Evolutionary conservation across 2,113 vertebrate genomes (phyloP), one percentile per base, ranked within the genome.

Genomic region (Zeus faber): DNA sequence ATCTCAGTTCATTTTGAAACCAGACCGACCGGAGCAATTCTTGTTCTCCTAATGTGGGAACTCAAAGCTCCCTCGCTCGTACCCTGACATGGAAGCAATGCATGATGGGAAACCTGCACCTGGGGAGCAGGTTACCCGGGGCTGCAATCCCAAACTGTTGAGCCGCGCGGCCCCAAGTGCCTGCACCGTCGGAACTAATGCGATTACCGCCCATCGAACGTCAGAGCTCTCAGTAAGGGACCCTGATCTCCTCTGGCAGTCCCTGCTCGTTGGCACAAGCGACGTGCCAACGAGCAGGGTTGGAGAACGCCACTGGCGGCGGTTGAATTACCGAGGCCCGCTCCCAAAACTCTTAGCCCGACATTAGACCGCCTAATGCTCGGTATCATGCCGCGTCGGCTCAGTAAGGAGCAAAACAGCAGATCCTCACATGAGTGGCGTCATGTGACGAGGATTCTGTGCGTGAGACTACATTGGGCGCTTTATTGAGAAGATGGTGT

Each of bases 371-470:
- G 62, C 61, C 8, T 37, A 22, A 63, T 14, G 17, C 54, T 57
- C 7, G 33, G 43, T 64, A 2, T 81, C 77, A 77, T 55, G 64
- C 72, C 62, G 74, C 3, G 70, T 83, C 72, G 68, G 76, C 61
- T 76, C 82, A 80, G 85, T 75, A 76, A 81, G 79, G 79, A 86
- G 79, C 78, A 82, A 85, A 85, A 82, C 85, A 87, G 87, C 87
- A 82, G 82, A 86, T 86, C 65, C 83, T 89, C 89, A 90, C 87
- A 87, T 87, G 89, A 87, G 78, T 44, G 54, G 72, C 49, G 70
- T 89, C 88, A 88, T 89, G 89, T 89, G 89, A 87, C 43, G 49
- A 64, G 65, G 74, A 66, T 41, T 63, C 72, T 74, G 77, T 64
- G 72, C 77, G 79, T 76, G 71, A 62, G 58, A 41, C 60, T 74